Evolutionary conservation across 2,797 vertebrate species (phyloP).

Genomic region (Lophius americanus): DNA sequence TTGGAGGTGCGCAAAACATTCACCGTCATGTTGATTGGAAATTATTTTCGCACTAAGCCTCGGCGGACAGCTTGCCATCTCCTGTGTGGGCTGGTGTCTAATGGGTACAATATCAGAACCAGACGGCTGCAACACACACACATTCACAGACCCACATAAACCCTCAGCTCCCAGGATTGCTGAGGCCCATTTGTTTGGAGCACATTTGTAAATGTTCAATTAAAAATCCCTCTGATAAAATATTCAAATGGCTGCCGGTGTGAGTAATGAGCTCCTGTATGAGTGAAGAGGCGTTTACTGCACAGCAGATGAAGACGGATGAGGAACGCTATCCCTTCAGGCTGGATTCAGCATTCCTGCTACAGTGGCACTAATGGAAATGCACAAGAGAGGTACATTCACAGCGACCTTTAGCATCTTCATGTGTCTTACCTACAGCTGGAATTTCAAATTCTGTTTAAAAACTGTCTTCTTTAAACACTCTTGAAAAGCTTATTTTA

Average conservation of each 20-base stretch:
- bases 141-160: constrained; percentile 26
- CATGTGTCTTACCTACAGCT: constrained; percentile 1
- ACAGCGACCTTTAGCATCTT: constrained; percentile 16
- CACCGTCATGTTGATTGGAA: constrained; percentile 17
- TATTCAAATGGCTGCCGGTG: constrained; percentile 78
- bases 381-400: constrained; percentile 38
- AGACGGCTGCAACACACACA: constrained; percentile 48
- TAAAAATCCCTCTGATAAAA: constrained; percentile 79
- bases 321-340: constrained; percentile 63
- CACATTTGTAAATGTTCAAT: constrained; percentile 78
- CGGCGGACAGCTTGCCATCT: constrained; percentile 53
- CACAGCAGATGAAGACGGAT: constrained; percentile 78
- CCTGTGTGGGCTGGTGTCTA: constrained; percentile 57
- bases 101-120: constrained; percentile 57
- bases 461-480: too few relatives aligned
- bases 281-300: constrained; percentile 80
- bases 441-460: neutral
- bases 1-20: constrained; percentile 1
- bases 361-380: constrained; percentile 68
- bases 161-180: constrained; percentile 47
- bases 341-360: constrained; percentile 58
- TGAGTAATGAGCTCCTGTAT: constrained; percentile 80
- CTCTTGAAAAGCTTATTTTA: too few relatives aligned
- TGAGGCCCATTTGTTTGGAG: constrained; percentile 68
- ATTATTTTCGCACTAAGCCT: constrained; percentile 42